These are phyloP conservation scores for Punctoribates punctum DNA, from an alignment of 2,888 invertebrate species.

Conservation along the genomic window DNA sequence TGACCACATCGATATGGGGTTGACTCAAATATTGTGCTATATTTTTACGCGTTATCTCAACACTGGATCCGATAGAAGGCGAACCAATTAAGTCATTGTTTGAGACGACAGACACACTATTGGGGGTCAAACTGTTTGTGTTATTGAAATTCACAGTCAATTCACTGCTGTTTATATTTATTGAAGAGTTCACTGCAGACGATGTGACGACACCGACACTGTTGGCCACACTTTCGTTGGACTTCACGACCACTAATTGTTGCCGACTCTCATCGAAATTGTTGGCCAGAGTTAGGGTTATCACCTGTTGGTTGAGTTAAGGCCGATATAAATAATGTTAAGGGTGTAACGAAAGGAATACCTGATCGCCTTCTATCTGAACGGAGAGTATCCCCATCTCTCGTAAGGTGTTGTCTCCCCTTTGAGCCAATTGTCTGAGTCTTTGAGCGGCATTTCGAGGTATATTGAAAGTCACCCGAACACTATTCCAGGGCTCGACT, in stretches of 20 bases:
- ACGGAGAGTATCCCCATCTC: conserved; percentile 91
- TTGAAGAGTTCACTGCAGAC: conserved; percentile 9
- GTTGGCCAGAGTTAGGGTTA: conserved; percentile 64
- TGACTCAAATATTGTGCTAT: conserved; percentile 53
- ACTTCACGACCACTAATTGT: conserved; percentile 47
- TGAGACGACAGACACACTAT: conserved; percentile 29
- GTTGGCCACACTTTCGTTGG: conserved; percentile 10
- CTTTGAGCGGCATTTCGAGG: conserved; percentile 91
- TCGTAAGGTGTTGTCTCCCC: conserved; percentile 80
- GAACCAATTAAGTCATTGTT: conserved; percentile 16
- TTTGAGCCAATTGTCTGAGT: conserved; percentile 82
- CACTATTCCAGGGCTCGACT: conserved; percentile 97
- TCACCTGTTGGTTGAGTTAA: conserved; percentile 55
- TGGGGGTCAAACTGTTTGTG: conserved; percentile 11
- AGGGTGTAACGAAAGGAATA: conserved; percentile 44
- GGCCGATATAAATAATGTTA: neutral
- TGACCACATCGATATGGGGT: conserved; percentile 48
- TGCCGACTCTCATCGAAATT: conserved; percentile 68
- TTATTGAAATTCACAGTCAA: conserved; percentile 38
- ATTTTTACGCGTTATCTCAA: conserved; percentile 53
- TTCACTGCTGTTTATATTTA: conserved; percentile 43
- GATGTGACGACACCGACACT: neutral
- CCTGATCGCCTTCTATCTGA: conserved; percentile 70
- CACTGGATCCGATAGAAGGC: conserved; percentile 51
- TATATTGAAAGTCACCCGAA: conserved; percentile 94